phyloP scores from a whole-genome alignment of 1,140 invertebrate species.

The Pararge aegeria region DNA sequence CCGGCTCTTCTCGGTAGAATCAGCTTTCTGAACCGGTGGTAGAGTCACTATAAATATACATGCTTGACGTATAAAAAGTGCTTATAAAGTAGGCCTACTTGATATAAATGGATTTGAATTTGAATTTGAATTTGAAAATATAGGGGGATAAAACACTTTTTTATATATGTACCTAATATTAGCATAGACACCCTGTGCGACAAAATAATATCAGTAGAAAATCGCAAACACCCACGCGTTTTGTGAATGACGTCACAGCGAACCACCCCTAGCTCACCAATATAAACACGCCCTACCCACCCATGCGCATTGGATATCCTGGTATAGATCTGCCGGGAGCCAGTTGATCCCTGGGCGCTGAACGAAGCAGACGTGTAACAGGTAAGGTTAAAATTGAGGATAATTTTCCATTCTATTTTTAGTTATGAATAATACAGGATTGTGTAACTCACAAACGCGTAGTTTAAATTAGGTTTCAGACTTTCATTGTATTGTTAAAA shows the following conservation, averaged over 20 bases:
- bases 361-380: slow-evolving; percentile 13
- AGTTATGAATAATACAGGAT: background rate
- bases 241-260: background rate
- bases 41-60: too few relatives aligned
- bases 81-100: too few relatives aligned
- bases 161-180: too few relatives aligned
- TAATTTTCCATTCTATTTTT: background rate
- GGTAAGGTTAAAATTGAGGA: slow-evolving; percentile 11
- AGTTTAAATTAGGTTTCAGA: too few relatives aligned
- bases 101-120: too few relatives aligned
- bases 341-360: slow-evolving; percentile 5
- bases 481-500: too few relatives aligned
- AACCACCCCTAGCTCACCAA: background rate
- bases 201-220: background rate
- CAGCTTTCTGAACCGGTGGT: too few relatives aligned
- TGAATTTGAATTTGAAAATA: too few relatives aligned
- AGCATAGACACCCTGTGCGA: background rate
- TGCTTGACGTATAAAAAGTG: too few relatives aligned
- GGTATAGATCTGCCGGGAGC: slow-evolving; percentile 39
- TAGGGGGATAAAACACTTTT: too few relatives aligned
- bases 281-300: slow-evolving; percentile 31
- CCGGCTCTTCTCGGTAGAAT: too few relatives aligned
- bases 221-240: background rate
- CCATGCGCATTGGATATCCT: slow-evolving; percentile 43
- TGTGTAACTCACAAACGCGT: too few relatives aligned